Base-by-base conservation (phyloP, 2,797 vertebrate species). In the Dromococcyx pavoninus region DNA sequence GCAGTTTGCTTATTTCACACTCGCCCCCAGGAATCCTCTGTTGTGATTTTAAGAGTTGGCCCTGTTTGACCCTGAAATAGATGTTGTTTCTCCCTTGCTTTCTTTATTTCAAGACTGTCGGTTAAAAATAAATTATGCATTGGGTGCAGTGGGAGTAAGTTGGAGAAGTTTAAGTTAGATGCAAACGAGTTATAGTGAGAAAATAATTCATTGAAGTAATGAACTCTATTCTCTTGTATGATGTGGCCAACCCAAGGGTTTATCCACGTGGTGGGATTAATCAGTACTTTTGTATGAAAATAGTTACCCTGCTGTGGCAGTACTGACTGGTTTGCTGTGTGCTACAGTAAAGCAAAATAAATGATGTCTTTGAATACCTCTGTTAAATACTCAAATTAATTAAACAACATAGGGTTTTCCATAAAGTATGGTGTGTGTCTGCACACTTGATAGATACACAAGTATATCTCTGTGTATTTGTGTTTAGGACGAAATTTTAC, bases 41-140 rank as follows among this genome's bases (percentile, higher is more conserved):
- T 93, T 96, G 93, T 93, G 93, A 93, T 95, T 96, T 84, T 85
- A 76, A 70, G 94, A 93, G 74, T 1, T 94, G 88, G 73, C 91
- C 94, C 65, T 10, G n/a, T 91, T 90, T 90, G 93, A 93, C 94
- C 95, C 80, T 48, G 67, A 78, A 86, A 11, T 76, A 71, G 24
- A 86, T 43, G 83, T 86, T 44, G 50, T 84, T 93, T 94, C 70
- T 96, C 46, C 83, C 74, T 92, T 82, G 80, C 72, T 53, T 64
- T 50, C 73, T 3, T 87, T 92, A 86, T 88, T 97, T 88, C 64
- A 65, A 87, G 85, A 48, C 70, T 88, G 25, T 66, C 66, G 50
- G 65, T 86, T 96, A 93, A 95, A 96, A 95, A 76, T 94, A 91
- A 51, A 50, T 60, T 64, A 4, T 4, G 11, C 66, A 43, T 67